Base-by-base conservation (phyloP, 2,888 invertebrate genomes). In the Tholera decimalis region DNA sequence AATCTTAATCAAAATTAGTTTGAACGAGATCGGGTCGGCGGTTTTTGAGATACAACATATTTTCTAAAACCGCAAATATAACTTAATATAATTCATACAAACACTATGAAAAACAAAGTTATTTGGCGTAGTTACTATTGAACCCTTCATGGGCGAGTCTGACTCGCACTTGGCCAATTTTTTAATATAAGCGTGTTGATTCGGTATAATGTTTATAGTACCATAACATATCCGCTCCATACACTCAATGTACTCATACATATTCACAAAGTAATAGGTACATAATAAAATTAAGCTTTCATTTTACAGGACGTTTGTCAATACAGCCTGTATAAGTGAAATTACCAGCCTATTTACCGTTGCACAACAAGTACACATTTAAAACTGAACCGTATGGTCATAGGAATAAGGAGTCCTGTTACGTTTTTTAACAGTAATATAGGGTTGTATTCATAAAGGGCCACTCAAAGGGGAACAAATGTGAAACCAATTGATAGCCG, bases 251-350 rank as follows among this genome's bases (percentile, higher is more conserved):
- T 13, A 44, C 58, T 73, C 67, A 60, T 56, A 58, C 66, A 71
- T 66, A 76, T 68, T 67, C 69, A 64, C 59, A 60, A 77, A 73
- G 62, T 87, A 88, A 88, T 88, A 86, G 82, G 78, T 83, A 82
- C 82, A 84, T 89, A 90, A 90, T 89, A 85, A 89, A 90, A 89
- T 90, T 89, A 90, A 85, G 80, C 77, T 86, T 88, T 86, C 80
- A 89, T 90, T 90, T 88, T 84, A 86, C 88, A 89, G 85, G 82
- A 84, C 79, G 84, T 84, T 85, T 84, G 85, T 79, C 82, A 83
- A 80, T 82, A 72, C 33, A 54, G 44, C n/a, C 67, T 57, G 51
- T 79, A 65, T 81, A 73, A 68, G 53, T 50, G 61, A 68, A 64
- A 68, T 64, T 51, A 64, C 77, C 64, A 77, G 7, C 7, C 9